These are phyloP conservation scores for Setophaga kirtlandii DNA, from an alignment of 2,113 vertebrate genomes.

Conservation along the genomic window DNA sequence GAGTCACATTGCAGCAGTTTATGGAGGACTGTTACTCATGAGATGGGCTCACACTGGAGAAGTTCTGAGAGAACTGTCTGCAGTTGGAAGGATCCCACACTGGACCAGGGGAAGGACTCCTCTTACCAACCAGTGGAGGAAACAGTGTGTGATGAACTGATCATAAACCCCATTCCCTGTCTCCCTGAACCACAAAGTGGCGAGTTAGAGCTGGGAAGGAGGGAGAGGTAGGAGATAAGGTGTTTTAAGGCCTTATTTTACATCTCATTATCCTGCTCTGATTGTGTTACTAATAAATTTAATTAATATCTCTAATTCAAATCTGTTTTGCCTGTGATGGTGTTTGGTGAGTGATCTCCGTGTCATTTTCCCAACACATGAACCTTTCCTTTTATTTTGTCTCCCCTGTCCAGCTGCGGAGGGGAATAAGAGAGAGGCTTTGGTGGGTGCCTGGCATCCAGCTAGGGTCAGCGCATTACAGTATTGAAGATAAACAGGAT, in stretches of 20 bases:
- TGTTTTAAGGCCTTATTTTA: background rate
- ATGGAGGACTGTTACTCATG: accelerated
- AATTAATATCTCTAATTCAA: background rate
- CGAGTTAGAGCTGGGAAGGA: background rate
- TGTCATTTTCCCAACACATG: background rate
- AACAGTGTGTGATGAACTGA: background rate
- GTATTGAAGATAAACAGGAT: background rate
- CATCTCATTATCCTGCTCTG: background rate
- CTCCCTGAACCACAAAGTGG: background rate
- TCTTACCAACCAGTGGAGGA: background rate
- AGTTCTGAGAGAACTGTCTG: background rate
- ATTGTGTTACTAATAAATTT: background rate
- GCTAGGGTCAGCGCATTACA: accelerated
- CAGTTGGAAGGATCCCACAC: background rate
- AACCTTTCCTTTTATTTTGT: background rate
- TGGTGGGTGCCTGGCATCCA: background rate
- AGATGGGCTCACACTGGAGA: background rate
- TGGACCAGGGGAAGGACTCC: background rate
- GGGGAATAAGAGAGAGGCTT: background rate
- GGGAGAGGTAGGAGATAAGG: background rate
- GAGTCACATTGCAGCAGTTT: background rate
- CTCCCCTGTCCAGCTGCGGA: background rate
- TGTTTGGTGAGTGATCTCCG: background rate
- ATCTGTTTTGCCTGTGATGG: background rate
- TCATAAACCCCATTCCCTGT: background rate